Evolutionary conservation across 1,140 invertebrate species (phyloP).

Genomic region (Plodia interpunctella): DNA sequence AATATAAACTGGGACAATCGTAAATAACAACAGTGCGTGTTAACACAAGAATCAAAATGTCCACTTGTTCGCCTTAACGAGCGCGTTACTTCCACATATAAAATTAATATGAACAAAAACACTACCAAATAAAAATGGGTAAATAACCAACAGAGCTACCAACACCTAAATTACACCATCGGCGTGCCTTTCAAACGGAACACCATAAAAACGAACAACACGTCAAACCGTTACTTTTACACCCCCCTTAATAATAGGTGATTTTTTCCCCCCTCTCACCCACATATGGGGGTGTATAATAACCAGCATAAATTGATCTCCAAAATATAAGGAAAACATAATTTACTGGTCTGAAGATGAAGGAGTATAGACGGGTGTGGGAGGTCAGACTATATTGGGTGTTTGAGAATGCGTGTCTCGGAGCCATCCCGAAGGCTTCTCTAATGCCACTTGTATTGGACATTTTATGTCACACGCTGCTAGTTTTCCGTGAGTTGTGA

Average conservation of each 20-base stretch:
- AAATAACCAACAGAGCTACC: conserved; percentile 27
- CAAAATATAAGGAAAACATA: conserved; percentile 7
- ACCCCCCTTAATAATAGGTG: conserved; percentile 68
- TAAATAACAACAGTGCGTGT: background rate
- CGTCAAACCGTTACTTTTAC: conserved; percentile 62
- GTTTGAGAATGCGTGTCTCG: conserved; percentile 52
- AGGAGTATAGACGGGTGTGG: conserved; percentile 14
- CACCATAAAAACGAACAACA: conserved; percentile 65
- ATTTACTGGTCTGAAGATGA: background rate
- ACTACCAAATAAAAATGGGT: conserved; percentile 23
- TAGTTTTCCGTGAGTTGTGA: conserved; percentile 55
- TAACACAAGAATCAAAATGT: conserved; percentile 1
- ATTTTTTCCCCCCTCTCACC: conserved; percentile 52
- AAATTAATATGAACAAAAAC: conserved; percentile 13
- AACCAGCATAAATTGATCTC: conserved; percentile 42
- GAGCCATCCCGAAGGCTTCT: conserved; percentile 50
- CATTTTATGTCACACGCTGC: conserved; percentile 66
- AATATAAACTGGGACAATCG: background rate
- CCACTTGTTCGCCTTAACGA: background rate
- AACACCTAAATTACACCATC: conserved; percentile 62
- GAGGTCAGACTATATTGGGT: conserved; percentile 35
- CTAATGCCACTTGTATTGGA: conserved; percentile 68
- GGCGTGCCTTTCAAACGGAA: conserved; percentile 50
- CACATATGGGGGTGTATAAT: conserved; percentile 30
- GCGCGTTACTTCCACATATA: conserved; percentile 8